Conservation (phyloP, 1,140 invertebrate genomes). For the Oncopodura yosiiana region DNA sequence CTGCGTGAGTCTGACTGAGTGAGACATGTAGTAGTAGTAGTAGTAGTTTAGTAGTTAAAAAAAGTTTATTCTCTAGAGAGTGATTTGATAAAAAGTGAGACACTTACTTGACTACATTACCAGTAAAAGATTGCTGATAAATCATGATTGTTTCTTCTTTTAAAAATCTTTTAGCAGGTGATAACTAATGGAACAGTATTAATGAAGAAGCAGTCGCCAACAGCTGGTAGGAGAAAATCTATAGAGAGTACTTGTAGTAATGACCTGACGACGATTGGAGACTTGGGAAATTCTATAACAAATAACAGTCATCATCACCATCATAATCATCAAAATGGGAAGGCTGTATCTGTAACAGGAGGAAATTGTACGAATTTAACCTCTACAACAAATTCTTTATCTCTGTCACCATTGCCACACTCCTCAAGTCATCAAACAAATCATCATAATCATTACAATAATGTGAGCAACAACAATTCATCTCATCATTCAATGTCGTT, state of each 20-base stretch:
- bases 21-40: too few relatives aligned
- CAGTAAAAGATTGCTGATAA: not conserved
- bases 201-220: conserved; percentile 27
- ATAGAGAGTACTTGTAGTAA: conserved; percentile 28
- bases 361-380: not conserved
- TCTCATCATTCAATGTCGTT: conserved; percentile 16
- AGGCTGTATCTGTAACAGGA: not conserved
- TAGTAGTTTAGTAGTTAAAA: too few relatives aligned
- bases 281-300: not conserved
- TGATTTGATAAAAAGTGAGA: too few relatives aligned
- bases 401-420: not conserved
- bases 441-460: conserved; percentile 26
- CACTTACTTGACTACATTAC: not conserved
- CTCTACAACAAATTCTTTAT: not conserved
- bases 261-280: not conserved
- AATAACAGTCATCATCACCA: not conserved
- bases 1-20: too few relatives aligned
- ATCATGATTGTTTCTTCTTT: not conserved
- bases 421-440: conserved; percentile 18
- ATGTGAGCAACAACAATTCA: conserved; percentile 10
- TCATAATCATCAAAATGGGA: conserved; percentile 6
- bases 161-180: conserved; percentile 10
- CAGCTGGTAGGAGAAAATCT: conserved; percentile 27
- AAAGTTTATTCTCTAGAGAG: too few relatives aligned
- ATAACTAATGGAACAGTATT: conserved; percentile 33